Evolutionary conservation across 2,888 invertebrate genomes (phyloP), one percentile per base, ranked within the genome.

Genomic region (Philereme vetulata): DNA sequence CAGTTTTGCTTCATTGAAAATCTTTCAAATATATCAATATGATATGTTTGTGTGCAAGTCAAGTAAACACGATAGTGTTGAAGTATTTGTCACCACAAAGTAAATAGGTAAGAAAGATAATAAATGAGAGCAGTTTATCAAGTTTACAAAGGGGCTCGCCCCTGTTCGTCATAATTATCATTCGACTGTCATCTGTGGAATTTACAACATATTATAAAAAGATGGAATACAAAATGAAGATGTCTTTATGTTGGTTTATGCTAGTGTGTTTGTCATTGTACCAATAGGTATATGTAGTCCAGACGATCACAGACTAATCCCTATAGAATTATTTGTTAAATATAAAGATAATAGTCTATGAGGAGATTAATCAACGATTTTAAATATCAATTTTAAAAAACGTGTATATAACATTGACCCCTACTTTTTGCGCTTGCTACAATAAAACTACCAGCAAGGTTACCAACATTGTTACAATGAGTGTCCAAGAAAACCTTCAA

Each of bases 121-220:
- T 8, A 74, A 50, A 50, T 54, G 60, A 46, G 74, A 63, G 68
- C 51, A 71, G 68, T 72, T 76, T 72, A 74, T 75, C 71, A 58
- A 50, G 51, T 58, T 44, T 55, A 65, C 44, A 66, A 51, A 68
- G 72, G 71, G 76, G 76, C 77, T 77, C 72, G 76, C 7, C 75
- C 38, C 51, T 55, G 53, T 45, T 68, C 71, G 68, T 72, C 70
- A 71, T 47, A 43, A 44, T 50, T 38, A 38, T 38, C 4, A 38
- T 38, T 38, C 1, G 6, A 4, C 5, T 38, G 7, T 38, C 38
- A 21, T 38, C 38, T 6, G 38, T 4, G 6, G 8, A 6, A 38
- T 4, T 38, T 38, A 1, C 35, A 8, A 38, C 38, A 6, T 38
- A 8, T 38, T 38, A 38, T 38, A 38, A 38, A 38, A 38, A 21